A percentile compares a stretch with the other conserved stretches of the same genome.
Conservation (phyloP, 2,888 invertebrate species). For the Tenthredo notha region DNA sequence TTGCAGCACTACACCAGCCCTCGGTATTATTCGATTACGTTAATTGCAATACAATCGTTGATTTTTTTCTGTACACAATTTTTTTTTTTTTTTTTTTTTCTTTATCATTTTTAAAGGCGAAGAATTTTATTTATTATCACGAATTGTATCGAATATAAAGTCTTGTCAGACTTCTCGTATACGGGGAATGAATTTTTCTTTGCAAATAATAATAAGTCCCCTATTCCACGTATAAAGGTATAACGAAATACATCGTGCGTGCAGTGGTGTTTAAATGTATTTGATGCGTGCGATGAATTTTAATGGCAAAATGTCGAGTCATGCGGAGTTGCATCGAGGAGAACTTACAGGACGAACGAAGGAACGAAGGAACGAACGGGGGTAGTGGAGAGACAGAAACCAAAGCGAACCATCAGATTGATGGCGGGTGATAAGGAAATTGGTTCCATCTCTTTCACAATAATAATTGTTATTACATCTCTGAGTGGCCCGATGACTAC, state of each 20-base stretch:
- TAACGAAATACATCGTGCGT: constrained; percentile 40
- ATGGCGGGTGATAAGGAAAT: constrained; percentile 69
- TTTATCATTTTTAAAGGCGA: not conserved
- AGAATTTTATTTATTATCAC: not conserved
- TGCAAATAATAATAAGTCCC: constrained; percentile 29
- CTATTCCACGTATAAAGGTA: constrained; percentile 21
- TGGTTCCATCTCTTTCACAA: constrained; percentile 69
- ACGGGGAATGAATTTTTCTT: constrained; percentile 8
- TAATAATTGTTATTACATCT: constrained; percentile 72
- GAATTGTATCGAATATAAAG: not conserved
- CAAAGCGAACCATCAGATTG: constrained; percentile 64
- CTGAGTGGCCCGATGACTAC: constrained; percentile 50
- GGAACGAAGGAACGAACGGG: not conserved
- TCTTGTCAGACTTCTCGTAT: not conserved
- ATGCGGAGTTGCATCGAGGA: constrained; percentile 19
- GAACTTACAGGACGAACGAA: not conserved
- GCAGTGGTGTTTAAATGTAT: constrained; percentile 47
- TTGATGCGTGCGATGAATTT: constrained; percentile 49
- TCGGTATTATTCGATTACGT: too few species aligned
- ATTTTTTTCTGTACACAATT: not conserved
- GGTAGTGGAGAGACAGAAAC: constrained; percentile 32
- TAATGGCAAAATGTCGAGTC: constrained; percentile 51
- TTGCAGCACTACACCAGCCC: not conserved
- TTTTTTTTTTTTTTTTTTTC: not conserved
- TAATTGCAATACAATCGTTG: constrained; percentile 13